Base-by-base conservation (phyloP, 2,888 invertebrate genomes). In the Thera britannica region DNA sequence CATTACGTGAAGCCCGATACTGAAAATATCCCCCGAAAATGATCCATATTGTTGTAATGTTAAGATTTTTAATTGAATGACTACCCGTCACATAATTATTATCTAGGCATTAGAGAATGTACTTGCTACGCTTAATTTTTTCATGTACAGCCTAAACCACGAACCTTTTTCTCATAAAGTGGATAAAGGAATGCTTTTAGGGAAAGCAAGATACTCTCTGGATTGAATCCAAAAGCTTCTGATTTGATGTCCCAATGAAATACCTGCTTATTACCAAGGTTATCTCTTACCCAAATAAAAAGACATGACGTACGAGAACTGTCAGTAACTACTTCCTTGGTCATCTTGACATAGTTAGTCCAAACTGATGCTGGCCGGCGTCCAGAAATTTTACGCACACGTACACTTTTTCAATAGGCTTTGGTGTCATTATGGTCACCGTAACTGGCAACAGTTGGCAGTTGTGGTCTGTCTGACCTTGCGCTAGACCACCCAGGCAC, bases 381-480 rank as follows among this genome's bases (percentile, higher is more conserved):
- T 59, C 73, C 75, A 74, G 62, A 63, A 58, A 56, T 71, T 71
- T 62, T 68, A 68, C 62, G 61, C 65, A 67, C 71, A 58, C 64
- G 65, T 72, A 61, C 48, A 52, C 69, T 73, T 70, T 72, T 72
- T 70, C 61, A 65, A 71, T 70, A 68, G 67, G 59, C 60, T 58
- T 58, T 62, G 68, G 55, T 68, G 70, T 68, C 61, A 65, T 70
- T 74, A 70, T 71, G 66, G 67, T 69, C 35, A 65, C 69, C 69
- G 63, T 70, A 70, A 64, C 73, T 71, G 72, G 75, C 72, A 72
- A 70, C 71, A 75, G 74, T 79, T 77, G 77, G 77, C 78, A 79
- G 70, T 63, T 70, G 74, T 65, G 62, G 65, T 65, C n/a, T 41
- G 60, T 5, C 71, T 78, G 85, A 81, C 87, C 87, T 89, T 86